Base-by-base conservation (phyloP, 2,797 vertebrate species). In the Thalassophryne amazonica region DNA sequence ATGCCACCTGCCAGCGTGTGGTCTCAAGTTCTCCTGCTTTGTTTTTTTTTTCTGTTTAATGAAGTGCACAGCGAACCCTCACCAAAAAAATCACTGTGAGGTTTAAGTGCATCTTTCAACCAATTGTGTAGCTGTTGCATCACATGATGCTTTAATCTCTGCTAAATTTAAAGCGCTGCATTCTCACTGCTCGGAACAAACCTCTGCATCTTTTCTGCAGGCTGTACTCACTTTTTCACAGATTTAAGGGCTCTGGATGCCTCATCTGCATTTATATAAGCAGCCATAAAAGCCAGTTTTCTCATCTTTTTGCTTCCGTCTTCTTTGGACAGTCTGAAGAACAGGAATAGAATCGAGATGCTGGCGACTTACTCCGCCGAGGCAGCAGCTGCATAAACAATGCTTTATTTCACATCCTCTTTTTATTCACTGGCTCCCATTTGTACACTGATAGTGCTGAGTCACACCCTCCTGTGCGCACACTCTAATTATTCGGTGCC, bases 301-400 rank as follows among this genome's bases (percentile, higher is more conserved):
- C 61, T 74, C 47, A 39, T 65, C 47, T 38, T 73, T 78, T 37
- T 63, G 33, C 76, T 51, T 59, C 42, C 41, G 45, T 64, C 55
- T 73, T 76, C 65, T 68, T 70, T 76, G 71, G 76, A 83, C 78
- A 76, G 64, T 86, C 41, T 58, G 60, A 71, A 67, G 73, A 86
- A 83, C 67, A 59, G 78, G 73, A 83, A 80, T 73, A 73, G 76
- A 79, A 81, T 69, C 85, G 69, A 85, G 73, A 80, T 48, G 62
- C 64, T 75, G 78, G 75, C 72, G 43, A 79, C 73, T 73, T 69
- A 62, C 73, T 78, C 46, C 12, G 73, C 55, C 20, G 56, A 76
- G 69, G 76, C 69, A 72, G 73, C 85, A 86, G 85, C 78, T 87
- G 85, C 81, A 86, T 79, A 87, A 84, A 88, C 84, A 87, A 84